phyloP scores from a whole-genome alignment of 30 jellyfish, hydroid and myxozoan genomes.

The Pelagia noctiluca region DNA sequence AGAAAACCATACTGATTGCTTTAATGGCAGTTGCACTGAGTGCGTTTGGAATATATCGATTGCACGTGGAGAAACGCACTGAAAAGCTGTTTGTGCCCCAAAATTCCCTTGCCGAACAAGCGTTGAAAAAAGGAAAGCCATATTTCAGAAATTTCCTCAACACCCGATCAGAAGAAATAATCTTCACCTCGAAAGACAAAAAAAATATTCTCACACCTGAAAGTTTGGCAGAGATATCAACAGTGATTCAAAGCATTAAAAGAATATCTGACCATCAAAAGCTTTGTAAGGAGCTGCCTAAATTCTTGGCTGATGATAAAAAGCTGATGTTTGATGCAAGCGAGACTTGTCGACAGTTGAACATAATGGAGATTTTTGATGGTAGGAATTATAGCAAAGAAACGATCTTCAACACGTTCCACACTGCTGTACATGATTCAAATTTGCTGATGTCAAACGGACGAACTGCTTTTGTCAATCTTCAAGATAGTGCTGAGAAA shows the following conservation, averaged over 20 bases:
- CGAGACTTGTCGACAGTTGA: conserved; percentile 39
- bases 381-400: neutral
- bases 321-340: neutral
- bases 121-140: conserved; percentile 37
- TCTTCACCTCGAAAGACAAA: conserved; percentile 52
- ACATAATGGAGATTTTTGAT: conserved; percentile 50
- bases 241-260: conserved; percentile 6
- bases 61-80: conserved; percentile 41
- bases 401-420: conserved; percentile 16
- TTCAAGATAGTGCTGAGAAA: conserved; percentile 31
- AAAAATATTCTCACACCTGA: conserved; percentile 20
- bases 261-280: conserved; percentile 31
- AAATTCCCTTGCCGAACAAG: conserved; percentile 50
- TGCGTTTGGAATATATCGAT: conserved; percentile 32
- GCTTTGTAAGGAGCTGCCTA: conserved; percentile 46
- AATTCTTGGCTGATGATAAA: neutral
- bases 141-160: conserved; percentile 45
- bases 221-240: conserved; percentile 38
- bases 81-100: conserved; percentile 63
- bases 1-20: too few species aligned
- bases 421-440: conserved; percentile 7
- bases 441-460: conserved; percentile 72
- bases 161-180: conserved; percentile 55
- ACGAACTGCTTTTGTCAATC: conserved; percentile 59
- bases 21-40: too few species aligned